Evolutionary conservation across 2,797 vertebrate species (phyloP), one percentile per base, ranked within the genome.

Genomic region (Caiman crocodilus): DNA sequence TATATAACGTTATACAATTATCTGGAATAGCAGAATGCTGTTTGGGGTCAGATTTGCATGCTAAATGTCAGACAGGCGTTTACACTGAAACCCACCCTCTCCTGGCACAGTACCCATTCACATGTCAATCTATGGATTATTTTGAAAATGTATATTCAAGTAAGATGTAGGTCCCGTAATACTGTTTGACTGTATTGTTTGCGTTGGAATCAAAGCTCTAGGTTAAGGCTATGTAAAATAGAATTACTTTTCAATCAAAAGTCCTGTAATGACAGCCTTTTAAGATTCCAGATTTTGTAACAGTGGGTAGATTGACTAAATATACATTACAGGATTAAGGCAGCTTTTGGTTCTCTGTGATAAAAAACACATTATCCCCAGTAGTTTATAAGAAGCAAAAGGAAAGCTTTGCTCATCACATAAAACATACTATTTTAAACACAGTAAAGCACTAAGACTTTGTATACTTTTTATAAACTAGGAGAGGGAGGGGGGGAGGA

Each of bases 361-460:
- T 75, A 80, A 91, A 93, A 94, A 78, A 79, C 91, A 79, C 91
- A 58, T 96, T 86, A 92, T 77, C 17, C 79, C 87, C 76, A 76
- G 87, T 84, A 88, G 82, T 61, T 91, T 85, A 63, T 77, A 91
- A 88, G 76, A 91, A 32, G 79, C 80, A 90, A 89, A 80, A 94
- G 84, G 85, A 93, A 94, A 97, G 42, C 85, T 94, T 93, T 95
- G 91, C 89, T 93, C 85, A 82, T 97, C 87, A 56, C 21, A 71
- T 84, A 82, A 94, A 78, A 73, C 15, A 5, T 11, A 26, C 63
- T 88, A 35, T 58, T 96, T 94, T 77, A 89, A 89, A 82, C 17
- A 93, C 55, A 76, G 69, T 82, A 59, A 79, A 97, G 28, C 80
- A 69, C 0, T 2, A 55, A 77, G 84, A 63, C 89, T 77, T 74